These are phyloP conservation scores for Stenopsyche tienmushanensis DNA, from an alignment of 1,140 invertebrate genomes.

Conservation along the genomic window DNA sequence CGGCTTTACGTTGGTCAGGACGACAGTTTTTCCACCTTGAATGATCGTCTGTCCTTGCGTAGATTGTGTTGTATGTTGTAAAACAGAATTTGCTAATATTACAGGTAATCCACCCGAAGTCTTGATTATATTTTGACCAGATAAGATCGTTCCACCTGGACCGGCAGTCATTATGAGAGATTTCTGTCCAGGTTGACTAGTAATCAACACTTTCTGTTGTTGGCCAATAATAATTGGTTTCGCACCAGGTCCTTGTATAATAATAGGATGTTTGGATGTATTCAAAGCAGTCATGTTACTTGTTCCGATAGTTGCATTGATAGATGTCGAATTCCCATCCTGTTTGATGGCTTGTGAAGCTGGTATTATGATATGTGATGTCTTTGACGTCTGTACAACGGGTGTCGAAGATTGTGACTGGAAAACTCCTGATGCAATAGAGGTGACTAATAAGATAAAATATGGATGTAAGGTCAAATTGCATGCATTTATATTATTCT, in stretches of 20 bases:
- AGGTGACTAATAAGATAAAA: too few species aligned
- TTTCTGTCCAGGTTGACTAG: constrained; percentile 48
- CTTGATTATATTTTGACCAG: constrained; percentile 48
- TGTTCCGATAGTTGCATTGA: background rate
- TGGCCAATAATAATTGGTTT: constrained; percentile 50
- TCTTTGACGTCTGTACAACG: constrained; percentile 11
- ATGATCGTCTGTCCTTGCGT: constrained; percentile 31
- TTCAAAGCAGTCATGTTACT: background rate
- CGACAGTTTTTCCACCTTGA: constrained; percentile 51
- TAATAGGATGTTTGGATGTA: constrained; percentile 30
- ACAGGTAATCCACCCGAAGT: constrained; percentile 45
- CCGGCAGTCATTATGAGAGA: constrained; percentile 48
- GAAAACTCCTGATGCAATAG: constrained; percentile 48
- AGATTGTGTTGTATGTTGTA: constrained; percentile 33
- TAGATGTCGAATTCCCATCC: constrained; percentile 2
- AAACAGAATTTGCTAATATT: constrained; percentile 43
- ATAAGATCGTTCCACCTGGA: constrained; percentile 32
- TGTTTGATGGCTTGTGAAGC: constrained; percentile 13
- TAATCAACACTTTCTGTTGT: constrained; percentile 48
- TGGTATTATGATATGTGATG: constrained; percentile 19
- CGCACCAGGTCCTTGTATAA: constrained; percentile 45
- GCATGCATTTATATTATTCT: background rate
- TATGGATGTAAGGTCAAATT: too few species aligned
- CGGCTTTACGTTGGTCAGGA: constrained; percentile 53
- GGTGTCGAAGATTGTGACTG: constrained; percentile 11